phyloP scores from a whole-genome alignment of 1,140 invertebrate species.

The Catajapyx aquilonaris region DNA sequence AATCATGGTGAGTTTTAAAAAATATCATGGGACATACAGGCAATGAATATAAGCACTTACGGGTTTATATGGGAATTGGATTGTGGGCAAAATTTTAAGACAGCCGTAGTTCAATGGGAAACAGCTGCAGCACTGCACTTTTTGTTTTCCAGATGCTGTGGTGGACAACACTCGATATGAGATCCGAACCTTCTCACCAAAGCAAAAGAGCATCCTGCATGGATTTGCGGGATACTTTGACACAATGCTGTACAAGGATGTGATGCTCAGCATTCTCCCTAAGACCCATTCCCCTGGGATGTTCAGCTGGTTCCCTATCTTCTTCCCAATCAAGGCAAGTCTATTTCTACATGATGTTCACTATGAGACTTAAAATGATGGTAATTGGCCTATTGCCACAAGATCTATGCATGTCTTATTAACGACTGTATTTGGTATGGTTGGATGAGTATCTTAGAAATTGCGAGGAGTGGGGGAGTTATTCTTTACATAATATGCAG shows the following conservation, averaged over 20 bases:
- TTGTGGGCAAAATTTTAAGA: neutral
- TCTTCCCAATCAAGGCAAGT: slow-evolving; percentile 65
- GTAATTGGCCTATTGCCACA: slow-evolving; percentile 4
- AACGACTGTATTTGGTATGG: slow-evolving; percentile 3
- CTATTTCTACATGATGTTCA: too few relatives aligned
- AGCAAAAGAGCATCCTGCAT: slow-evolving; percentile 59
- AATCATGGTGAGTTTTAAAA: slow-evolving; percentile 29
- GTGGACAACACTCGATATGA: slow-evolving; percentile 58
- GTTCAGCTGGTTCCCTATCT: slow-evolving; percentile 95
- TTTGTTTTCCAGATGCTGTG: slow-evolving; percentile 20
- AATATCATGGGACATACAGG: slow-evolving; percentile 1
- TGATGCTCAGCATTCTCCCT: slow-evolving; percentile 75
- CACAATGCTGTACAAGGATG: slow-evolving; percentile 57
- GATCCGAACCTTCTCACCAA: slow-evolving; percentile 41
- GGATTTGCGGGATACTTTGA: slow-evolving; percentile 94
- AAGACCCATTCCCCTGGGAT: slow-evolving; percentile 68
- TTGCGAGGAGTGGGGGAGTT: too few relatives aligned
- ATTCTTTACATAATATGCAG: too few relatives aligned
- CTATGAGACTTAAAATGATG: slow-evolving; percentile 4
- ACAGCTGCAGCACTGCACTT: too few relatives aligned
- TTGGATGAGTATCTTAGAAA: too few relatives aligned
- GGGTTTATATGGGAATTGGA: neutral
- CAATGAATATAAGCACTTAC: neutral
- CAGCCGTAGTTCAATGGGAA: neutral
- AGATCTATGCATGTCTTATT: neutral